Evolutionary conservation across 1,140 invertebrate genomes (phyloP).

Genomic region (Leguminivora glycinivorella): DNA sequence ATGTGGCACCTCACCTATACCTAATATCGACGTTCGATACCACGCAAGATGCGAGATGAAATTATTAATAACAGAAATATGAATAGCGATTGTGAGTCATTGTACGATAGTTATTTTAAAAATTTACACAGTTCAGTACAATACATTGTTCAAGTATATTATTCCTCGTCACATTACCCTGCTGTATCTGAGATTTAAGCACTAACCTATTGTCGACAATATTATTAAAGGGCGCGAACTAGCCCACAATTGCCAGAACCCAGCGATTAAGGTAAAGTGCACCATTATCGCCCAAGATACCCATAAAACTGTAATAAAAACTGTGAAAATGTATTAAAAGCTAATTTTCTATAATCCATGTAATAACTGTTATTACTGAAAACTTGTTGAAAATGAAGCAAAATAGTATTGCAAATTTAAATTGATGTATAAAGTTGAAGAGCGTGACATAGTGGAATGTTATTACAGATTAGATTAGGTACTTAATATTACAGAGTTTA

Average conservation of each 20-base stretch:
- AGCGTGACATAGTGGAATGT: neutral
- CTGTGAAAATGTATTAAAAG: slow-evolving; percentile 16
- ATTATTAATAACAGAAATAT: too few relatives aligned
- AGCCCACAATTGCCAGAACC: neutral
- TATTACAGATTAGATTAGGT: too few relatives aligned
- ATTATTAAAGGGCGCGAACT: slow-evolving; percentile 2
- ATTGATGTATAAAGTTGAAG: neutral
- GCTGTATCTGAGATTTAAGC: neutral
- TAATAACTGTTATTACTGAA: slow-evolving; percentile 22
- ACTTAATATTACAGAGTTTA: too few relatives aligned
- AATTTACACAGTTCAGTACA: too few relatives aligned
- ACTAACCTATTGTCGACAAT: neutral
- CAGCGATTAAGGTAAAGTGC: neutral
- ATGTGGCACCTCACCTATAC: too few relatives aligned
- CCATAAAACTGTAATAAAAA: slow-evolving; percentile 27
- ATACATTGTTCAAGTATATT: too few relatives aligned
- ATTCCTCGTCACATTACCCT: neutral
- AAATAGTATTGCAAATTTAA: neutral
- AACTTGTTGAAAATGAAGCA: slow-evolving; percentile 1
- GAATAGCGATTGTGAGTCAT: too few relatives aligned
- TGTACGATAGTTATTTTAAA: too few relatives aligned
- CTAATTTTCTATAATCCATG: slow-evolving; percentile 19
- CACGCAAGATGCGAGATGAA: too few relatives aligned
- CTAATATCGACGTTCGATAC: too few relatives aligned
- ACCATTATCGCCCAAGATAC: neutral